Conservation (phyloP, 2,113 vertebrate genomes). For the Nestor notabilis region DNA sequence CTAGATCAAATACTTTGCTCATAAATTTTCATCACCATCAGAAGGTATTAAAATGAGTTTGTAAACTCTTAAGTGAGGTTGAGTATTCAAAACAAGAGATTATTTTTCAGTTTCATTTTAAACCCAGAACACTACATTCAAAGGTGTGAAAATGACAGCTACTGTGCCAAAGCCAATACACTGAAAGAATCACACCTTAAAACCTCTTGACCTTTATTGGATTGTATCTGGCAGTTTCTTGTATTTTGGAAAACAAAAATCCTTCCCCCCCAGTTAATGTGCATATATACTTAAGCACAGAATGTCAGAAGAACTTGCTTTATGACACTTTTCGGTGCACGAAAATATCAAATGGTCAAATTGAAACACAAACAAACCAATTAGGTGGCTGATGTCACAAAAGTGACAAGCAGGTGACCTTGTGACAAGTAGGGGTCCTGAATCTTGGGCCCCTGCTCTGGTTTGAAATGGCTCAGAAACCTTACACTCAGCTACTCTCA, state of each 20-base stretch:
- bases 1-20: background rate
- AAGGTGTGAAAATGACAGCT: background rate
- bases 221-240: background rate
- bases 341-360: background rate
- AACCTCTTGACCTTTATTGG: background rate
- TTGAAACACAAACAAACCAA: background rate
- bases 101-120: background rate
- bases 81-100: background rate
- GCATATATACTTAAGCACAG: background rate
- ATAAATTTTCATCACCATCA: background rate
- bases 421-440: background rate
- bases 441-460: background rate
- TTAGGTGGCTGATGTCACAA: background rate
- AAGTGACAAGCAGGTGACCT: background rate
- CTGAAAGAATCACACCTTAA: background rate
- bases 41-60: background rate
- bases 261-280: background rate
- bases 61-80: background rate
- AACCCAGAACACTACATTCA: background rate
- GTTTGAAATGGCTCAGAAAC: background rate
- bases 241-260: background rate
- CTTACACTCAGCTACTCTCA: background rate
- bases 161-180: background rate
- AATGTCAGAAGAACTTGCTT: background rate
- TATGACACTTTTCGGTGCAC: background rate